These are phyloP conservation scores for Bradynema listronoti DNA, from an alignment of 1,140 invertebrate species.

Conservation along the genomic window DNA sequence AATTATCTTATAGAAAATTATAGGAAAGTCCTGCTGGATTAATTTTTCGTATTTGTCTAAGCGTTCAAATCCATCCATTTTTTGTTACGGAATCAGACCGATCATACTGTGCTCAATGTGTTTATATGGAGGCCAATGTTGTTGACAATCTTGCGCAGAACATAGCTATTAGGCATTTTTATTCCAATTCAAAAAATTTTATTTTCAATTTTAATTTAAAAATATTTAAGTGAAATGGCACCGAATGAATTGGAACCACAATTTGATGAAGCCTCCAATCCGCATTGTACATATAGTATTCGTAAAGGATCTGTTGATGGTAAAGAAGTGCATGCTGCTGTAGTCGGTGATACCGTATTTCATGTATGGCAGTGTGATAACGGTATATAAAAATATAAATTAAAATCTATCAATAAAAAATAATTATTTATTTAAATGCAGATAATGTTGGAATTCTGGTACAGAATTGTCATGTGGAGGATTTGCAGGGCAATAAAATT, in stretches of 20 bases:
- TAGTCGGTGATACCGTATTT: conserved; percentile 50
- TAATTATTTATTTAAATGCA: conserved; percentile 24
- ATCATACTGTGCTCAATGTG: conserved; percentile 56
- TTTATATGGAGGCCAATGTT: conserved; percentile 55
- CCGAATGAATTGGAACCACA: conserved; percentile 50
- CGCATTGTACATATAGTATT: conserved; percentile 51
- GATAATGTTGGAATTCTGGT: conserved; percentile 54
- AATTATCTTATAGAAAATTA: not conserved
- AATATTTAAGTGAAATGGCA: conserved; percentile 34
- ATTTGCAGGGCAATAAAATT: conserved; percentile 54
- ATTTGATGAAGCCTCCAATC: conserved; percentile 49
- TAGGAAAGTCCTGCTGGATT: conserved; percentile 49
- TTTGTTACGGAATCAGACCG: conserved; percentile 55
- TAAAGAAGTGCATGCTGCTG: conserved; percentile 49
- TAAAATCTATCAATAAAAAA: conserved; percentile 16
- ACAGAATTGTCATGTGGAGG: conserved; percentile 56
- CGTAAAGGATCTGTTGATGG: conserved; percentile 52
- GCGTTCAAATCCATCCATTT: conserved; percentile 53
- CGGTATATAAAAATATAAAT: conserved; percentile 1
- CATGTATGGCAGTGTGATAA: conserved; percentile 55
- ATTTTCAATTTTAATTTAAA: conserved; percentile 6
- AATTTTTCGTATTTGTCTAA: conserved; percentile 49
- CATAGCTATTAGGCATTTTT: conserved; percentile 39
- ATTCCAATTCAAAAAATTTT: not conserved
- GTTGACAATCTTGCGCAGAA: conserved; percentile 55